Base-by-base conservation (phyloP, 2,113 vertebrate species). In the Gobio gobio region DNA sequence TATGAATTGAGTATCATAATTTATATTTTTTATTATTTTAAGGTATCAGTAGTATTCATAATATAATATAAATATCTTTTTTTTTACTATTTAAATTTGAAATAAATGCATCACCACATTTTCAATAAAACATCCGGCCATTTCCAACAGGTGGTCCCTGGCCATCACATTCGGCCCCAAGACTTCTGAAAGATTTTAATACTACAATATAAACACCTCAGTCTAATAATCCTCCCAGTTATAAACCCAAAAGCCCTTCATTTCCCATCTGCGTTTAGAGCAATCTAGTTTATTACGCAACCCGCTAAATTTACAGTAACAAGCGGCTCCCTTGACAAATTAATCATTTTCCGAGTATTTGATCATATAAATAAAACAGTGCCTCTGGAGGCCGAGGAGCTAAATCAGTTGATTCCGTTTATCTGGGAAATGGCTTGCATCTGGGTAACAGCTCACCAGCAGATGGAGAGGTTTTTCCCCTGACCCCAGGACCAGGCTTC, bases 241-340 rank as follows among this genome's bases (percentile, higher is more conserved):
- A 92, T 94, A 94, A 94, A 93, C 93, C 83, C 89, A 87, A 82
- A 88, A 94, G 93, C 95, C 94, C 92, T 93, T 94, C 91, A 92
- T 94, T 95, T 93, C 93, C 94, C 94, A 96, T 94, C 96, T 95
- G 93, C 93, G 93, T 96, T 80, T 95, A 95, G 94, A 93, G 94
- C 94, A 94, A 95, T 96, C 91, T 92, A 93, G 90, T 97, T 96
- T 96, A 96, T 96, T 95, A 95, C 94, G 95, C 91, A 95, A 95
- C 95, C 95, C 94, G 93, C 90, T 95, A 95, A 96, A 96, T 96
- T 95, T 95, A 96, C 92, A 96, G 93, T 93, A 95, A 94, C 92
- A 94, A 94, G 92, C 94, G 91, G 92, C 91, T 94, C 93, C 92
- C 93, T 79, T 93, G 94, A 94, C 93, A 94, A 94, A 95, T 93